These are phyloP conservation scores for Lepidochitona cinerea DNA, from an alignment of 2,888 invertebrate genomes.

Conservation along the genomic window DNA sequence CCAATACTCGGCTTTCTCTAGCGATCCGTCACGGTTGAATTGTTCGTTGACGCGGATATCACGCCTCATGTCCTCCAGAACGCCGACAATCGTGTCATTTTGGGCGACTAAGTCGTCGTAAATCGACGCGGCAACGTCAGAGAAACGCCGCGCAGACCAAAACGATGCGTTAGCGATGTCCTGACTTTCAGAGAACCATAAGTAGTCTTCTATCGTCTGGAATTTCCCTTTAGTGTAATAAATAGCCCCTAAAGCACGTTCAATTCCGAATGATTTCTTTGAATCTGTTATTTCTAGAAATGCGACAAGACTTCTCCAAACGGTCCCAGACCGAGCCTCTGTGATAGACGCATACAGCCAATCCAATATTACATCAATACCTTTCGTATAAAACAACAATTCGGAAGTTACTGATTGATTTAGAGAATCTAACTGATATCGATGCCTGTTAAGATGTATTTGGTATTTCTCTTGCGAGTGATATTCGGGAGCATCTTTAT, in stretches of 20 bases:
- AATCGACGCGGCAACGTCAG: slow-evolving; percentile 44
- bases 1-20: slow-evolving; percentile 1
- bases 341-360: slow-evolving; percentile 70
- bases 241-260: slow-evolving; percentile 54
- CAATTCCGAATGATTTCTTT: slow-evolving; percentile 58
- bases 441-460: slow-evolving; percentile 42
- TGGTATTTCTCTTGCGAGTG: slow-evolving; percentile 47
- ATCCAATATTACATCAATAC: slow-evolving; percentile 54
- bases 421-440: slow-evolving; percentile 39
- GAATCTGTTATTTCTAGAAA: slow-evolving; percentile 57
- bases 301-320: slow-evolving; percentile 59
- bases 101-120: slow-evolving; percentile 36
- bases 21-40: not conserved
- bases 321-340: slow-evolving; percentile 51
- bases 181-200: slow-evolving; percentile 53
- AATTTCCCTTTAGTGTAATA: slow-evolving; percentile 57
- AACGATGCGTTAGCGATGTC: slow-evolving; percentile 57
- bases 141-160: slow-evolving; percentile 52
- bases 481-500: slow-evolving; percentile 39
- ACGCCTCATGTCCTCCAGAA: not conserved
- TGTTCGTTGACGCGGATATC: slow-evolving; percentile 4
- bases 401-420: slow-evolving; percentile 46
- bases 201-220: slow-evolving; percentile 47
- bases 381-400: slow-evolving; percentile 53
- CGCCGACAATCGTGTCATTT: not conserved